Conservation (phyloP, 2,888 invertebrate species). For the Tortrix viridana region DNA sequence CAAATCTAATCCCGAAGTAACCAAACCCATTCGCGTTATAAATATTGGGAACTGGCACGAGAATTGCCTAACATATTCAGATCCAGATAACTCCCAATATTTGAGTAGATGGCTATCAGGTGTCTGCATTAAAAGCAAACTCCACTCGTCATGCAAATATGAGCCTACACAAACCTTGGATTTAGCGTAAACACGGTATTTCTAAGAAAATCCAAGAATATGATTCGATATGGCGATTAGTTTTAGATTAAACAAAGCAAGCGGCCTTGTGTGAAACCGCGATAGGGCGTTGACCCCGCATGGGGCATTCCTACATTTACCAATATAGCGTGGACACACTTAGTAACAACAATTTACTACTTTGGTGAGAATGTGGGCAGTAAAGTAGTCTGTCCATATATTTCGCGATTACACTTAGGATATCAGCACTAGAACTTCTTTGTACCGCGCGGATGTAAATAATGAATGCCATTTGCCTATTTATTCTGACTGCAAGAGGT, state of each 20-base stretch:
- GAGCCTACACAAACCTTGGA: neutral
- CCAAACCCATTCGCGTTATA: too few relatives aligned
- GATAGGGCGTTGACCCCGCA: conserved; percentile 11
- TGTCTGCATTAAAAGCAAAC: neutral
- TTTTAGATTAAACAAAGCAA: conserved; percentile 19
- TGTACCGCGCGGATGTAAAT: too few relatives aligned
- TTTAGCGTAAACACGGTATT: conserved; percentile 4
- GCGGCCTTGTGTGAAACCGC: conserved; percentile 18
- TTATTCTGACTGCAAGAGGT: too few relatives aligned
- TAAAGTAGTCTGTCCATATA: neutral
- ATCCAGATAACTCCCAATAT: too few relatives aligned
- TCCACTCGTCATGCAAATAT: neutral
- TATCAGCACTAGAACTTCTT: too few relatives aligned
- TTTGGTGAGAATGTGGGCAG: neutral
- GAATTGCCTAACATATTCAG: too few relatives aligned
- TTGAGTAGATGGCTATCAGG: neutral
- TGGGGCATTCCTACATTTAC: conserved; percentile 12
- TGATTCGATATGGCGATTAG: conserved; percentile 11
- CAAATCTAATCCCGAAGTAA: too few relatives aligned
- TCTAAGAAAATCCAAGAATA: conserved; percentile 3
- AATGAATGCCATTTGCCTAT: too few relatives aligned
- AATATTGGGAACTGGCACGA: too few relatives aligned
- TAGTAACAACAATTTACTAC: conserved; percentile 1
- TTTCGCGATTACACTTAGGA: too few relatives aligned
- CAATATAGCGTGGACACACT: conserved; percentile 22